phyloP scores from a whole-genome alignment of 2,113 vertebrate genomes.

The Okapia johnstoni region DNA sequence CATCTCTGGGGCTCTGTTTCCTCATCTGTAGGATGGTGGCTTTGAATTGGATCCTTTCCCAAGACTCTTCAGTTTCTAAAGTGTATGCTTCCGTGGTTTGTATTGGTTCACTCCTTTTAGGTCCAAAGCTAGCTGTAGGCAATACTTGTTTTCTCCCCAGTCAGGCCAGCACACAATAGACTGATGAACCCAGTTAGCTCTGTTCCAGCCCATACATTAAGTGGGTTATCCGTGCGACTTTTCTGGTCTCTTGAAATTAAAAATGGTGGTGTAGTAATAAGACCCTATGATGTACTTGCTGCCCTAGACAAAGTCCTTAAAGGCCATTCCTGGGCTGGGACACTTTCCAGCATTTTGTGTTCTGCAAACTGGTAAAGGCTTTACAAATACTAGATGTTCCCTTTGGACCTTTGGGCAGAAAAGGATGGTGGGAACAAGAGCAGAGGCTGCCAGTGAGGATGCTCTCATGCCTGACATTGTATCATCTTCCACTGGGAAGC shows the following conservation, averaged over 20 bases:
- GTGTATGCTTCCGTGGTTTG: background rate
- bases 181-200: background rate
- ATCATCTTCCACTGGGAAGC: background rate
- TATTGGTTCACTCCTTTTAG: background rate
- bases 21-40: background rate
- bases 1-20: background rate
- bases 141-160: background rate
- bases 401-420: background rate
- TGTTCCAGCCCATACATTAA: background rate
- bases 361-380: background rate
- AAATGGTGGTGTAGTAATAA: background rate
- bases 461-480: background rate
- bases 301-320: background rate
- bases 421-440: background rate
- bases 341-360: background rate
- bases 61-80: background rate
- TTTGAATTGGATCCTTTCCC: background rate
- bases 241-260: background rate
- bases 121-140: background rate
- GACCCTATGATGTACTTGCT: fast-evolving
- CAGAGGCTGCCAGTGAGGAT: background rate
- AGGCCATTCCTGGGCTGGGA: background rate
- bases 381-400: background rate
- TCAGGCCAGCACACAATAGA: background rate
- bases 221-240: background rate